phyloP scores from a whole-genome alignment of 2,888 invertebrate species.

The Lasius fuliginosus region DNA sequence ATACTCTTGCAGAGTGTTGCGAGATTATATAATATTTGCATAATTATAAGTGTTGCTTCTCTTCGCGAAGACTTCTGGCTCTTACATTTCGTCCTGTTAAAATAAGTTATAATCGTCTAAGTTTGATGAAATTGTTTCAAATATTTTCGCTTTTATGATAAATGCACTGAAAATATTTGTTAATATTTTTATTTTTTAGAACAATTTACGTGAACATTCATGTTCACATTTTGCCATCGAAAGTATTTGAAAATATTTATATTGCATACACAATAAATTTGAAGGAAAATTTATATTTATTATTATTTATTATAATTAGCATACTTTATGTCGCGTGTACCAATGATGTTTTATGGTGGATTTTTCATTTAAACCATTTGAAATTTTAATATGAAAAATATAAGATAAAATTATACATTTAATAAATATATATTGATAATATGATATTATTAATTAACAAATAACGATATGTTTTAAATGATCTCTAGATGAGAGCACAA shows the following conservation, averaged over 20 bases:
- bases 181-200: background rate
- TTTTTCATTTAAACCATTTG: background rate
- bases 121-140: background rate
- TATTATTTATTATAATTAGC: background rate
- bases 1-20: slow-evolving; percentile 1
- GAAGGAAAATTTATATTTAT: background rate
- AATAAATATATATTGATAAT: background rate
- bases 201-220: too few relatives aligned
- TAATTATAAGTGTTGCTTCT: slow-evolving; percentile 7
- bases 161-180: background rate
- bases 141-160: background rate
- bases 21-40: slow-evolving; percentile 18
- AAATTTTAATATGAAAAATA: background rate
- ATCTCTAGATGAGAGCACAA: background rate
- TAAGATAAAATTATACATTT: background rate
- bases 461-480: background rate
- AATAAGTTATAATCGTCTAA: background rate
- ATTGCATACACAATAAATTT: background rate
- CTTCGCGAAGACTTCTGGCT: background rate
- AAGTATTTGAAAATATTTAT: background rate
- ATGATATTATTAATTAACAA: background rate
- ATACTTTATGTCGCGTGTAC: background rate
- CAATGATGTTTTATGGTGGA: background rate
- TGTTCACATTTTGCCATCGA: background rate
- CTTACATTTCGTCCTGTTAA: background rate